phyloP scores from a whole-genome alignment of 1,140 invertebrate species.

The Penaeus indicus region DNA sequence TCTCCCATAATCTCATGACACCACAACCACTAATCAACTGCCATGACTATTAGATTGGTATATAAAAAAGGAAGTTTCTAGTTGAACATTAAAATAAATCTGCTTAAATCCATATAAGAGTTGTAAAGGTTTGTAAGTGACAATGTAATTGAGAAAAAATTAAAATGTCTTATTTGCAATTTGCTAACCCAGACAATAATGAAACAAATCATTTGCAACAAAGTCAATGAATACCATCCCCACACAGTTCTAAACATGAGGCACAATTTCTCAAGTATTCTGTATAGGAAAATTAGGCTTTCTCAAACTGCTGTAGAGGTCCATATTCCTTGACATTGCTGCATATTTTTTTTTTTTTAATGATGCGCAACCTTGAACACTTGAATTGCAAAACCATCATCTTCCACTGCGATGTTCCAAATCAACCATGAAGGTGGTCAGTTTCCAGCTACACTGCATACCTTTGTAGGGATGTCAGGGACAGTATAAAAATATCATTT shows the following conservation, averaged over 20 bases:
- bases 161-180: slow-evolving; percentile 21
- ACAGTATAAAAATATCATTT: slow-evolving; percentile 66
- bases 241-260: slow-evolving; percentile 49
- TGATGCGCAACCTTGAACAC: neutral
- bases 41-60: slow-evolving; percentile 60
- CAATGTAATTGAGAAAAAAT: slow-evolving; percentile 35
- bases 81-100: slow-evolving; percentile 41
- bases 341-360: slow-evolving; percentile 10
- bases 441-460: slow-evolving; percentile 57
- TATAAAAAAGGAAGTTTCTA: slow-evolving; percentile 34
- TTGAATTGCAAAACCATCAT: slow-evolving; percentile 15
- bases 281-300: slow-evolving; percentile 62
- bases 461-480: slow-evolving; percentile 60
- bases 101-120: slow-evolving; percentile 42
- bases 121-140: slow-evolving; percentile 29
- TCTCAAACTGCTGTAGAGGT: slow-evolving; percentile 49
- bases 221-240: slow-evolving; percentile 56
- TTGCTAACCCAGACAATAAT: slow-evolving; percentile 40
- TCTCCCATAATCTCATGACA: slow-evolving; percentile 56
- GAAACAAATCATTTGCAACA: slow-evolving; percentile 30
- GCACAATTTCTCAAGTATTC: slow-evolving; percentile 59
- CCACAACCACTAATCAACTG: slow-evolving; percentile 60
- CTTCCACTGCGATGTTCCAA: slow-evolving; percentile 53
- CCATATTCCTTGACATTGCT: slow-evolving; percentile 47
- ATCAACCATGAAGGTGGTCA: slow-evolving; percentile 56